Percentiles rank a stretch among this genome's conserved stretches.
phyloP scores from a whole-genome alignment of 2,888 invertebrate genomes.

The Hemistola chrysoprasaria region DNA sequence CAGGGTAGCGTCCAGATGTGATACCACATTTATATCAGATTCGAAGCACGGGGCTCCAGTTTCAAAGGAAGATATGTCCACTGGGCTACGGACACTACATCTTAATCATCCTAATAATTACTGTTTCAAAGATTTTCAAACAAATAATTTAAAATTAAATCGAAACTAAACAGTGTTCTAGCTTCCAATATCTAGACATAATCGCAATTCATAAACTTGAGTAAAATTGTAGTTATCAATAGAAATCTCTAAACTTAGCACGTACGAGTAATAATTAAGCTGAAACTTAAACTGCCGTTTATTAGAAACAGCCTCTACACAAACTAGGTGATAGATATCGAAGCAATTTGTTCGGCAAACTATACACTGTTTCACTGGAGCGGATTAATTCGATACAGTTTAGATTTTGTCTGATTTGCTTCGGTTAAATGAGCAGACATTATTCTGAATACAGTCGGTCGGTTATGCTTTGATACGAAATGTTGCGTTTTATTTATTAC shows the following conservation, averaged over 20 bases:
- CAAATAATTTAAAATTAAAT: neutral
- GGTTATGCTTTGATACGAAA: constrained; percentile 1
- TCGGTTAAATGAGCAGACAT: constrained; percentile 4
- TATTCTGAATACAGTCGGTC: constrained; percentile 1
- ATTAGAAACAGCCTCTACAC: neutral
- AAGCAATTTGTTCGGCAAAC: constrained; percentile 18
- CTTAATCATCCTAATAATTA: no score
- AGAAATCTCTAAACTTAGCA: no score
- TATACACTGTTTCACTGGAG: constrained; percentile 15
- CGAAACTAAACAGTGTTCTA: neutral
- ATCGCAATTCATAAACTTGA: neutral
- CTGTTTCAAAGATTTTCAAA: no score
- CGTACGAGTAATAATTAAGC: no score
- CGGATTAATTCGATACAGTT: constrained; percentile 18
- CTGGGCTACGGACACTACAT: no score
- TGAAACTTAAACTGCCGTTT: no score
- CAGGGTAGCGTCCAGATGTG: no score
- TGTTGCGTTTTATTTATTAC: neutral
- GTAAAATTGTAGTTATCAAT: no score
- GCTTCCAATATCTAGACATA: neutral
- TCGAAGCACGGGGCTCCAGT: no score
- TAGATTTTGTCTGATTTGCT: constrained; percentile 9
- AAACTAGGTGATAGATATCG: constrained; percentile 14
- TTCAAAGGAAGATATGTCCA: no score
- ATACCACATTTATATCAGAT: no score